These are phyloP conservation scores for Eupithecia subfuscata DNA, from an alignment of 2,888 invertebrate genomes.

Conservation along the genomic window DNA sequence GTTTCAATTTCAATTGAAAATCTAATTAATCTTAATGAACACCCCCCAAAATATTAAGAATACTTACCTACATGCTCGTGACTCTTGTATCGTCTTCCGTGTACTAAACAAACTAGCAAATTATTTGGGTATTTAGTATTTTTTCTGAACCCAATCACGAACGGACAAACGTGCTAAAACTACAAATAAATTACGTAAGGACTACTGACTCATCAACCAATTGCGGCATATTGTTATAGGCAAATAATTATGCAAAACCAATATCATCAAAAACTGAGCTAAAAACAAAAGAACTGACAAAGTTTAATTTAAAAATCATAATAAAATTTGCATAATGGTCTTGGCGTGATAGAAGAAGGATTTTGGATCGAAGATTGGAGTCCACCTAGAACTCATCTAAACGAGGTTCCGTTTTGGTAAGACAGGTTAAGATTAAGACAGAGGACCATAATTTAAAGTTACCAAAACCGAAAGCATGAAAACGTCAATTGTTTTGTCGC, in stretches of 20 bases:
- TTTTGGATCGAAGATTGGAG: slow-evolving; percentile 23
- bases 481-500: neutral
- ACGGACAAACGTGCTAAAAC: slow-evolving; percentile 28
- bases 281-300: slow-evolving; percentile 21
- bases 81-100: slow-evolving; percentile 2
- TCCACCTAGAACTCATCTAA: slow-evolving; percentile 1
- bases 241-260: slow-evolving; percentile 26
- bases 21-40: neutral
- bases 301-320: slow-evolving; percentile 34
- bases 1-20: neutral
- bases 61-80: slow-evolving; percentile 3
- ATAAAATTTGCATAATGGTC: slow-evolving; percentile 42
- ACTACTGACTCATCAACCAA: slow-evolving; percentile 31
- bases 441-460: neutral
- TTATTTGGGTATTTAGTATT: slow-evolving; percentile 8
- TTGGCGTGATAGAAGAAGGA: slow-evolving; percentile 33
- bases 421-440: neutral
- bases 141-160: slow-evolving; percentile 24
- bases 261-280: slow-evolving; percentile 21
- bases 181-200: slow-evolving; percentile 23
- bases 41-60: neutral
- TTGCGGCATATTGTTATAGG: slow-evolving; percentile 1
- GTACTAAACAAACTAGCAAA: neutral
- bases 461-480: neutral
- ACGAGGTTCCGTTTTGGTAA: slow-evolving; percentile 13